Conservation (phyloP, 1,140 invertebrate species). For the Neodiprion pinetum region DNA sequence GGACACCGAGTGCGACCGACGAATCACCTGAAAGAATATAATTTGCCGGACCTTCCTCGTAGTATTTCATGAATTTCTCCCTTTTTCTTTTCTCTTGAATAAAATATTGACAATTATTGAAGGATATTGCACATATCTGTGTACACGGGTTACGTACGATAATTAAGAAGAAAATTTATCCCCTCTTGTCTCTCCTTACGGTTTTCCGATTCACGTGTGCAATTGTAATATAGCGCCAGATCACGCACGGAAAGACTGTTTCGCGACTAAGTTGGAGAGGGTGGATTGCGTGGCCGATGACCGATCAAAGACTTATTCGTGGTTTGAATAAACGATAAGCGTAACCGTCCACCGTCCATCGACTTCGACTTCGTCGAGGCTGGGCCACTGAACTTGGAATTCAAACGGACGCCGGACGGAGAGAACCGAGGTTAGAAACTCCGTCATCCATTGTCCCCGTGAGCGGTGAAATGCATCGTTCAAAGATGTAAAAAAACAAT, state of each 20-base stretch:
- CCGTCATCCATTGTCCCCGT: background rate
- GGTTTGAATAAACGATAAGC: slow-evolving; percentile 2
- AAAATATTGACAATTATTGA: no score
- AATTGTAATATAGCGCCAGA: background rate
- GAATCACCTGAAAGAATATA: no score
- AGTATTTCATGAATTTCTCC: no score
- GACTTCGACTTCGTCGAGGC: background rate
- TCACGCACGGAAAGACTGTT: background rate
- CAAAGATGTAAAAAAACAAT: no score
- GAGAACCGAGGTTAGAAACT: background rate
- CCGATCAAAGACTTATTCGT: background rate
- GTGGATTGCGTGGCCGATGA: background rate
- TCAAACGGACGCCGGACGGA: background rate
- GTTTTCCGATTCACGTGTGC: background rate
- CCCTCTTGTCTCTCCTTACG: background rate
- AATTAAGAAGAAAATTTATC: no score
- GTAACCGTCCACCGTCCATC: background rate
- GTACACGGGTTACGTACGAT: no score
- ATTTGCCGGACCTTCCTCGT: no score
- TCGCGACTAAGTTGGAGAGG: background rate
- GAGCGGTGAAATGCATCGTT: no score
- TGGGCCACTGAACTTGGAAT: background rate
- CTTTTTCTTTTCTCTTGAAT: no score
- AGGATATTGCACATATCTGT: no score
- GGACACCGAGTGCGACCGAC: no score